Percentiles rank a stretch among this genome's conserved stretches.
Evolutionary conservation across 2,797 vertebrate species (phyloP).

Genomic region (Fundulus diaphanus): DNA sequence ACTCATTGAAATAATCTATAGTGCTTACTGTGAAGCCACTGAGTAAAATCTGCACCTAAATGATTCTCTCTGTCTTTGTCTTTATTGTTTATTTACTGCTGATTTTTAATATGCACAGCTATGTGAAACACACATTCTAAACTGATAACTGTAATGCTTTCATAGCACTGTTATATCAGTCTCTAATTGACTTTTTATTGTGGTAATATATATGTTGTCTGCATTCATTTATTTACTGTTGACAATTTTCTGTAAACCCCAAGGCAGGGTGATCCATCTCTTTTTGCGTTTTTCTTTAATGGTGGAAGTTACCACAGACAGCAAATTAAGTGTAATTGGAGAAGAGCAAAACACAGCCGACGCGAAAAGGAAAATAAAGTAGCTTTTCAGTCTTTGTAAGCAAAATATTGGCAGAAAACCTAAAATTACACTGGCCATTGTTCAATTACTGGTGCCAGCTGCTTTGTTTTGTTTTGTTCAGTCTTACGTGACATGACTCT

Average conservation of each 20-base stretch:
- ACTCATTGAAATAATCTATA: too few relatives aligned
- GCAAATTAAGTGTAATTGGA: constrained; percentile 11
- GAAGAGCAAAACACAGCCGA: background rate
- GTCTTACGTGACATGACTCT: background rate
- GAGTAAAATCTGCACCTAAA: too few relatives aligned
- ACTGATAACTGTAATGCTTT: too few relatives aligned
- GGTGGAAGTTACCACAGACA: background rate
- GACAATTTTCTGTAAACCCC: background rate
- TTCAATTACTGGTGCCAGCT: background rate
- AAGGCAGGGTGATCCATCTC: constrained; percentile 17
- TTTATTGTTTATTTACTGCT: background rate
- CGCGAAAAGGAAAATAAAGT: background rate
- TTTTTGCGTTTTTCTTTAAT: background rate
- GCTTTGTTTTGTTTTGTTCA: background rate
- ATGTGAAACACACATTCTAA: background rate
- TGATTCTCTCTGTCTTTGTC: too few relatives aligned
- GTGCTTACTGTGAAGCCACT: too few relatives aligned
- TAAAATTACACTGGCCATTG: background rate
- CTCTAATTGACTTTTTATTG: background rate
- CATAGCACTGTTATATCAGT: background rate
- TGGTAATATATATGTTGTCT: constrained; percentile 4
- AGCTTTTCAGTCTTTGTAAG: background rate
- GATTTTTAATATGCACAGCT: background rate
- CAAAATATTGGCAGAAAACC: constrained; percentile 8
- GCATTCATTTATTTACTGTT: background rate